Conservation (phyloP, 2,113 vertebrate genomes). For the Ibidorhyncha struthersii region DNA sequence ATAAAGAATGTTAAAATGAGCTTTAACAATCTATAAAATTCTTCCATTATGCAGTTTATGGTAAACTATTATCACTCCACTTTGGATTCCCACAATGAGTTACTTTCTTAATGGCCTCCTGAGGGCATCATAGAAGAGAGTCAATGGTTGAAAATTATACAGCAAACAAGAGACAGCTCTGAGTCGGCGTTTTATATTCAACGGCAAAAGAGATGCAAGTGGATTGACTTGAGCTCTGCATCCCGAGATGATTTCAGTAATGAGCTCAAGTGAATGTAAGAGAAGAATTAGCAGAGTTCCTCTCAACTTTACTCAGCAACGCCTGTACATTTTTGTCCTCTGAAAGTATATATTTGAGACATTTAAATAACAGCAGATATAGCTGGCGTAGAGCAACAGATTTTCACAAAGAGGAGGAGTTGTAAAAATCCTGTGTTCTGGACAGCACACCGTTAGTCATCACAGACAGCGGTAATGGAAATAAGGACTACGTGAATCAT, state of each 20-base stretch:
- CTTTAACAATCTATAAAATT: conserved; percentile 3
- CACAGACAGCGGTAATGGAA: not conserved
- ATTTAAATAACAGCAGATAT: conserved; percentile 18
- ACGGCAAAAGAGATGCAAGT: conserved; percentile 9
- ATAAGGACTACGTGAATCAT: not conserved
- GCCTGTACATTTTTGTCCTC: not conserved
- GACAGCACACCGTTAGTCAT: not conserved
- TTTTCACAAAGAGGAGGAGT: not conserved
- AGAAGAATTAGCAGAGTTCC: conserved; percentile 10
- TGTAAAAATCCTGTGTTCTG: not conserved
- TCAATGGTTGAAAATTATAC: not conserved
- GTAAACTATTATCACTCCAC: not conserved
- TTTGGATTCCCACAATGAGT: conserved; percentile 10
- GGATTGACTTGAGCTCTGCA: conserved; percentile 12
- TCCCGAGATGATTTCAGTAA: not conserved
- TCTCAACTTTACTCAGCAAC: not conserved
- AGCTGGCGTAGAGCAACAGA: conserved; percentile 6
- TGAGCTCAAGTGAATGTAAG: not conserved
- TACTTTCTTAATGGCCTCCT: conserved; percentile 22
- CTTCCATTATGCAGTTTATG: not conserved
- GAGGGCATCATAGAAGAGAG: conserved; percentile 28
- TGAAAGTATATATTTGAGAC: not conserved
- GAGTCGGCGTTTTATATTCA: conserved; percentile 14
- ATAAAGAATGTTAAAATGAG: not conserved
- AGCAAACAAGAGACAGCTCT: not conserved